Conservation (phyloP, 2,113 vertebrate species). For the Pseudopipra pipra region DNA sequence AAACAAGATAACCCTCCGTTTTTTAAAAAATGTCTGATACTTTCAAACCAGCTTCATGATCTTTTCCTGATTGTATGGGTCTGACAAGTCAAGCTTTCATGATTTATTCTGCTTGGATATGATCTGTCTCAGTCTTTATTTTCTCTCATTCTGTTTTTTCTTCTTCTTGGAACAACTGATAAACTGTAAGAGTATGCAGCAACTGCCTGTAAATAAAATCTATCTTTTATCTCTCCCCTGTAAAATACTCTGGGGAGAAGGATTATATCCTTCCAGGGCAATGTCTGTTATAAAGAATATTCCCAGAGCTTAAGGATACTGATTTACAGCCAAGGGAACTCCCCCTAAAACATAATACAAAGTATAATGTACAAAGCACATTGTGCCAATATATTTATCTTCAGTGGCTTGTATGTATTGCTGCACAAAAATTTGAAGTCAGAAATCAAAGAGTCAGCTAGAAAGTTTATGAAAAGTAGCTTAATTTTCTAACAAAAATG, state of each 20-base stretch:
- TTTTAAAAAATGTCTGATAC: background rate
- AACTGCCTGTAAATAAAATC: slow-evolving; percentile 37
- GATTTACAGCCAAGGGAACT: slow-evolving; percentile 28
- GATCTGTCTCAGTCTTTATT: background rate
- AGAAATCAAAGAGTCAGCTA: background rate
- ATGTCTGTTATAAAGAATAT: slow-evolving; percentile 4
- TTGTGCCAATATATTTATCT: background rate
- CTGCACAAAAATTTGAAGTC: background rate
- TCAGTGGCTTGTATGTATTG: background rate
- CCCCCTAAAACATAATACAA: background rate
- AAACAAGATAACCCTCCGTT: background rate
- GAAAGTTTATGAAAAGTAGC: background rate
- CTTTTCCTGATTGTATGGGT: background rate
- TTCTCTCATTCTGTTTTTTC: background rate
- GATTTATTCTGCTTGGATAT: background rate
- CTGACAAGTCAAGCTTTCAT: background rate
- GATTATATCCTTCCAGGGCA: slow-evolving; percentile 20
- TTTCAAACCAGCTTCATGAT: background rate
- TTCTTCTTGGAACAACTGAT: slow-evolving; percentile 14
- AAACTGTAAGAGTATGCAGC: background rate
- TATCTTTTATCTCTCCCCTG: background rate
- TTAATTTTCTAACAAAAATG: background rate
- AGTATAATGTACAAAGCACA: background rate
- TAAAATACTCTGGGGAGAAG: background rate
- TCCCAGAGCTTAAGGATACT: slow-evolving; percentile 6